A percentile compares a stretch with the other conserved stretches of the same genome.
Conservation (phyloP, 2,113 vertebrate species). For the Benitochromis conjunctus region DNA sequence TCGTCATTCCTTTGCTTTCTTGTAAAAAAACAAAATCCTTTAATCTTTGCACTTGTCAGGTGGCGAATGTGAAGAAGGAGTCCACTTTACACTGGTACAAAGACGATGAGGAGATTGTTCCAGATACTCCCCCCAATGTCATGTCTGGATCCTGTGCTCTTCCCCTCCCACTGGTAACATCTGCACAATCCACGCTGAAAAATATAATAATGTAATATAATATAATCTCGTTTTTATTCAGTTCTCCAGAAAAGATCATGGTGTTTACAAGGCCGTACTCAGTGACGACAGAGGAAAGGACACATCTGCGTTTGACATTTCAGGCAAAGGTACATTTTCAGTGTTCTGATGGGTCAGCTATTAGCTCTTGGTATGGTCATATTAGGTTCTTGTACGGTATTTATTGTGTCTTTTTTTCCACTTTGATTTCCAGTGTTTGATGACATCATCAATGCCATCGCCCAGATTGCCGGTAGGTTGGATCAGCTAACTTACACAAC, state of each 20-base stretch:
- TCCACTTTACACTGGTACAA: slow-evolving; percentile 90
- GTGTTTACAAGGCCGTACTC: slow-evolving; percentile 86
- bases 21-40: not conserved
- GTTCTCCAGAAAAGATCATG: slow-evolving; percentile 93
- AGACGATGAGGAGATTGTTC: slow-evolving; percentile 81
- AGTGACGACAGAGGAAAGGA: slow-evolving; percentile 92
- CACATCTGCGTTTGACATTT: slow-evolving; percentile 80
- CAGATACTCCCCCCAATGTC: slow-evolving; percentile 76
- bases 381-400: accelerated
- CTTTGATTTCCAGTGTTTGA: slow-evolving; percentile 81
- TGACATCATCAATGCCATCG: slow-evolving; percentile 87
- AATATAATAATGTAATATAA: not conserved
- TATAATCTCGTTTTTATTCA: slow-evolving; percentile 32
- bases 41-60: slow-evolving; percentile 59
- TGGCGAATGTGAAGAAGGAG: slow-evolving; percentile 92
- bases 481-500: not conserved
- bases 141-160: slow-evolving; percentile 81
- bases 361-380: not conserved
- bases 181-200: not conserved
- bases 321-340: slow-evolving; percentile 80
- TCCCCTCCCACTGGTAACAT: slow-evolving; percentile 78
- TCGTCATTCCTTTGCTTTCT: too few relatives aligned
- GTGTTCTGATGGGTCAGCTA: not conserved
- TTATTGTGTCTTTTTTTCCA: not conserved
- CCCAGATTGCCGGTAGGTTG: slow-evolving; percentile 82